Evolutionary conservation across 2,113 vertebrate species (phyloP), one percentile per base, ranked within the genome.

Genomic region (Electrona antarctica): DNA sequence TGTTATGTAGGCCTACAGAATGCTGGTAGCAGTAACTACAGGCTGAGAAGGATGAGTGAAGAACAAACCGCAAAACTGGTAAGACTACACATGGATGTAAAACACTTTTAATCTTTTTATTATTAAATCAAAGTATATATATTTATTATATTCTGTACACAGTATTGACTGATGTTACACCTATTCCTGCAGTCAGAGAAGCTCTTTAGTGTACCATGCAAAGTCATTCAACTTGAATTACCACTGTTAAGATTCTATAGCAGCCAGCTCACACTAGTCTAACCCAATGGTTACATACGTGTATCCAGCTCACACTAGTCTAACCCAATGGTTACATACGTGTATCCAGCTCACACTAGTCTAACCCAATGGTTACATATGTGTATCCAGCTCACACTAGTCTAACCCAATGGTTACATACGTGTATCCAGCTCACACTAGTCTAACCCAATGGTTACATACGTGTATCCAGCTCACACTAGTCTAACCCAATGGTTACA

Each of bases 121-220:
- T 59, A 87, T 90, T 91, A 58, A 60, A 57, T 87, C 63, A 85
- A 85, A 84, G 77, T 59, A 75, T 75, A 73, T 76, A 67, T 83
- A 41, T 41, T 4, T 59, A 50, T 64, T 74, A 51, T 74, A 14
- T 76, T 81, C 54, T 81, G 78, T 78, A 78, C 69, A 71, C 69
- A 71, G 77, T 81, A 83, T 82, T 83, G 71, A 74, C 82, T 85
- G 69, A 49, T 70, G 71, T 74, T 89, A 78, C 72, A 84, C 51
- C 47, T 83, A 57, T 81, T 80, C 61, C 77, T 77, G 85, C 81
- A 83, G 69, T 85, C 80, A 77, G 69, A 86, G 62, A 82, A 84
- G 80, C 73, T 81, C 62, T 84, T 74, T 85, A 81, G 67, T 65
- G 33, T 68, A 80, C 79, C 89, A 89, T 90, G 86, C 87, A 91